Conservation (phyloP, 2,888 invertebrate genomes). For the Scrobipalpa atriplicella region DNA sequence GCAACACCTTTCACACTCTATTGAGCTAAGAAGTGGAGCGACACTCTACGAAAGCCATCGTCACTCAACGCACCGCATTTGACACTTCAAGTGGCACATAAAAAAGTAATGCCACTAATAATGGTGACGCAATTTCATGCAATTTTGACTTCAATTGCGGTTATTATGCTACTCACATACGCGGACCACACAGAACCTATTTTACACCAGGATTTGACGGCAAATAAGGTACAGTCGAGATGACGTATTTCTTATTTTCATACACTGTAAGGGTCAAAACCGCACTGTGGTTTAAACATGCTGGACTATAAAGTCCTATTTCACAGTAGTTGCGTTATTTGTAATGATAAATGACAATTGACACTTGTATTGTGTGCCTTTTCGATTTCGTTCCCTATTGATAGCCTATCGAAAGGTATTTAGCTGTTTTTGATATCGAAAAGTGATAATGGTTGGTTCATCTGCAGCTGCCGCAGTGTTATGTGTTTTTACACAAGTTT, state of each 20-base stretch:
- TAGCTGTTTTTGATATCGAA: not conserved
- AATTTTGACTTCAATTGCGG: constrained; percentile 60
- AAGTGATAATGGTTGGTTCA: not conserved
- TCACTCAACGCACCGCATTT: constrained; percentile 57
- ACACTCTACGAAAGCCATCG: constrained; percentile 56
- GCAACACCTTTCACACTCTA: constrained; percentile 44
- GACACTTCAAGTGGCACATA: constrained; percentile 41
- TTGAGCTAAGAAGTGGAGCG: constrained; percentile 54
- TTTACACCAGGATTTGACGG: not conserved
- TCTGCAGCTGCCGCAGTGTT: no score
- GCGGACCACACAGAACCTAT: constrained; percentile 64
- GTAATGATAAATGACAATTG: constrained; percentile 13
- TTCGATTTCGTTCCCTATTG: constrained; percentile 8
- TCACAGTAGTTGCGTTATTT: constrained; percentile 16
- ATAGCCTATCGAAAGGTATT: constrained; percentile 10
- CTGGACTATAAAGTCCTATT: not conserved
- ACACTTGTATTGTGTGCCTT: not conserved
- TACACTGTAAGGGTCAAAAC: not conserved
- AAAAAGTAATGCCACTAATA: constrained; percentile 26
- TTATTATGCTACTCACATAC: constrained; percentile 61
- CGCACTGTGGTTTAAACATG: not conserved
- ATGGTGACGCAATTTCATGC: constrained; percentile 78
- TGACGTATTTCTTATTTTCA: not conserved
- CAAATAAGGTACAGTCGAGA: not conserved
- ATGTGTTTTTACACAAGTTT: no score